Percentiles rank a stretch among this genome's conserved stretches.
phyloP scores from a whole-genome alignment of 2,888 invertebrate genomes.

The Oligia strigilis region DNA sequence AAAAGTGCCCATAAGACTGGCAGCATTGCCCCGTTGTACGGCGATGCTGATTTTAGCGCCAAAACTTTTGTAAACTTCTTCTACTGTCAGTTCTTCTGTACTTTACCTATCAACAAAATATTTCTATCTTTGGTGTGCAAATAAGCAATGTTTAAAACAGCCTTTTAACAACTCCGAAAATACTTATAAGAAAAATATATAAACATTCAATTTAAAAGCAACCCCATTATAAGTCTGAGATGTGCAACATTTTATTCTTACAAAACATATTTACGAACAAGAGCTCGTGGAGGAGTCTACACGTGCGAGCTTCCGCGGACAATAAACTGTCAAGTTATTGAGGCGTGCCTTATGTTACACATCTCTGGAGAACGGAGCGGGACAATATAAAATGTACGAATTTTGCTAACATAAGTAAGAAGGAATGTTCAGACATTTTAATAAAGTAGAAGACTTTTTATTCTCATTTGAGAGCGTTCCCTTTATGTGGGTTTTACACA shows the following conservation, averaged over 20 bases:
- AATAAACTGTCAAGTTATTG: slow-evolving; percentile 55
- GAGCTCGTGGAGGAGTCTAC: slow-evolving; percentile 2
- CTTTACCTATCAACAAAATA: neutral
- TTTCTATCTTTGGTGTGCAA: neutral
- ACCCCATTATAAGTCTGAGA: neutral
- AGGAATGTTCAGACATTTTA: neutral
- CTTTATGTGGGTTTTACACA: neutral
- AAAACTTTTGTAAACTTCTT: neutral
- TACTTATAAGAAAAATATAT: neutral
- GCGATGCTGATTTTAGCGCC: neutral
- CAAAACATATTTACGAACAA: slow-evolving; percentile 33
- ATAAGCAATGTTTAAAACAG: neutral
- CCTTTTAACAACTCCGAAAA: neutral
- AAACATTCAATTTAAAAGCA: neutral
- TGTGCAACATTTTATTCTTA: slow-evolving; percentile 18
- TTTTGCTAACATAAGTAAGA: slow-evolving; percentile 16
- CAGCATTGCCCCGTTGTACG: no score
- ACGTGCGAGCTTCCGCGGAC: slow-evolving; percentile 17
- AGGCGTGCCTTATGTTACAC: slow-evolving; percentile 39
- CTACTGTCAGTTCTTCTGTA: neutral
- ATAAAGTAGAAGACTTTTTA: neutral
- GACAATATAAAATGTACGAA: slow-evolving; percentile 26
- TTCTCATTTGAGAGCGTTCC: neutral
- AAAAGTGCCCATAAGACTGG: no score
- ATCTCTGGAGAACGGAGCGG: slow-evolving; percentile 12